phyloP scores from a whole-genome alignment of 2,113 vertebrate species.

The Halcyon malimbica region DNA sequence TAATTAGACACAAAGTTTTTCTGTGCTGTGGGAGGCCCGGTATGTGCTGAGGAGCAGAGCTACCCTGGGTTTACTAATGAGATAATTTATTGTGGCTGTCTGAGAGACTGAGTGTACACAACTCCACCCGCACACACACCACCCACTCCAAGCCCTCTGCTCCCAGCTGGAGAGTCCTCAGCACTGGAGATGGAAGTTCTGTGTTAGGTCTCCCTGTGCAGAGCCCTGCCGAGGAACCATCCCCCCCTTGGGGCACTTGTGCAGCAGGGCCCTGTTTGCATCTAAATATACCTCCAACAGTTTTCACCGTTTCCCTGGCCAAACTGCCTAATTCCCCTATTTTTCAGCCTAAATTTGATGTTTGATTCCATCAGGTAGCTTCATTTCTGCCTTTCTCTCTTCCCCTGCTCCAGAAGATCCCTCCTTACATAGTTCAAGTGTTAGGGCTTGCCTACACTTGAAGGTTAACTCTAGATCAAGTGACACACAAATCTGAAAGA shows the following conservation, averaged over 20 bases:
- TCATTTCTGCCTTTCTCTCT: neutral
- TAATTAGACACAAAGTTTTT: neutral
- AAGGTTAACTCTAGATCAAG: neutral
- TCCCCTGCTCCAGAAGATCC: neutral
- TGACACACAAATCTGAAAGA: neutral
- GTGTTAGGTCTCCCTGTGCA: neutral
- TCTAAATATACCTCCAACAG: neutral
- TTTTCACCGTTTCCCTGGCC: neutral
- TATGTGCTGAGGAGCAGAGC: conserved; percentile 10
- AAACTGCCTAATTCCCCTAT: neutral
- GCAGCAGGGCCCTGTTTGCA: neutral
- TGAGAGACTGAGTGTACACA: conserved; percentile 12
- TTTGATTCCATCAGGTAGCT: neutral
- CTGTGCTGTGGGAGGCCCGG: conserved; percentile 36
- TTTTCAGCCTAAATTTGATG: neutral
- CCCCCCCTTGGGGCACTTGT: neutral
- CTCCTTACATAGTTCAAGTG: neutral
- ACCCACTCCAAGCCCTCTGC: neutral
- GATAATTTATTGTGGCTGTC: conserved; percentile 45
- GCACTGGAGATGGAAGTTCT: neutral
- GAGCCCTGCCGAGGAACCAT: neutral
- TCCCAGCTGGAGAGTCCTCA: neutral
- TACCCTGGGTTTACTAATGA: neutral
- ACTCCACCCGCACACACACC: neutral
- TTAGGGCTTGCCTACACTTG: conserved; percentile 13